Evolutionary conservation across 2,113 vertebrate species (phyloP).

Genomic region (Epinephelus fuscoguttatus): DNA sequence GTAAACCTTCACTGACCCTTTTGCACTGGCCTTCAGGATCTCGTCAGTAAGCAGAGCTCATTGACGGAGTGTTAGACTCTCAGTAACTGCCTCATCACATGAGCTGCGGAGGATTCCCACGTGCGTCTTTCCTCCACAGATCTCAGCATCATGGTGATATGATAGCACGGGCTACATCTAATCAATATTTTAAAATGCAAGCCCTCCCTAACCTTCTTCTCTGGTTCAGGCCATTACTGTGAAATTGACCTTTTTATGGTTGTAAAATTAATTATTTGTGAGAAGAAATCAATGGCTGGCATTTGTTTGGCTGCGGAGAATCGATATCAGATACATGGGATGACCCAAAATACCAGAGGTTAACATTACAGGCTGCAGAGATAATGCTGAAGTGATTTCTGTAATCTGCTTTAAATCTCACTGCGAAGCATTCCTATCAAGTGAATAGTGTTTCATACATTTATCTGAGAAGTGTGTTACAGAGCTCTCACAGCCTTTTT

Average conservation of each 20-base stretch:
- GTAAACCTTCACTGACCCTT: not conserved
- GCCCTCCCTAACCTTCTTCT: not conserved
- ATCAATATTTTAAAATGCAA: constrained; percentile 10
- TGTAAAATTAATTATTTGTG: constrained; percentile 27
- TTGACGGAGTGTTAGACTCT: not conserved
- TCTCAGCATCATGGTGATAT: not conserved
- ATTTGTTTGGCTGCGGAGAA: constrained; percentile 20
- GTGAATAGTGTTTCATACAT: not conserved
- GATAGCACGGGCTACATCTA: not conserved
- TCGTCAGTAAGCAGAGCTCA: not conserved
- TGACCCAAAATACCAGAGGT: not conserved
- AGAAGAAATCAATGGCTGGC: constrained; percentile 30
- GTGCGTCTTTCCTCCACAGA: not conserved
- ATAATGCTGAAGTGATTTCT: not conserved
- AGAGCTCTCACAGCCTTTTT: not conserved
- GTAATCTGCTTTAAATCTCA: not conserved
- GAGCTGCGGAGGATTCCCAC: not conserved
- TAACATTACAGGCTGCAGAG: not conserved
- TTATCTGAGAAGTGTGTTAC: not conserved
- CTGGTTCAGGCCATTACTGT: not conserved
- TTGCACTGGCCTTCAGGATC: not conserved
- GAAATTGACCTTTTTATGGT: constrained; percentile 18
- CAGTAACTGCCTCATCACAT: not conserved
- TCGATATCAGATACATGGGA: constrained; percentile 1
- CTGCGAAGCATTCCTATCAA: not conserved